Evolutionary conservation across 2,113 vertebrate genomes (phyloP), one percentile per base, ranked within the genome.

Genomic region (Tinamus guttatus): DNA sequence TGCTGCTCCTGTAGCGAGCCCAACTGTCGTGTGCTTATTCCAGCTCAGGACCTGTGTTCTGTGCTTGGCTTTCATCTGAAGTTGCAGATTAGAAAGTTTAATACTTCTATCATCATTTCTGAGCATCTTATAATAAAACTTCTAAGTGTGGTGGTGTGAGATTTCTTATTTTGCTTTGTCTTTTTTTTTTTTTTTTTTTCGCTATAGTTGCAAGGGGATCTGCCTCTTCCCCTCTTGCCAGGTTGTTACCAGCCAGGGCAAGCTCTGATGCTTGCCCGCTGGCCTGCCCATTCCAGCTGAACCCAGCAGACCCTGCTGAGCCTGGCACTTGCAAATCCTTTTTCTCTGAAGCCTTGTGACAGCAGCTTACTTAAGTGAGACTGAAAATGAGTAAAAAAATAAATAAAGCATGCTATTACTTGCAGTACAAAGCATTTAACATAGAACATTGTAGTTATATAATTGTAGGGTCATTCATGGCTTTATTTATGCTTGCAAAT

Each of bases 1-100:
- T 5, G 9, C 47, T 2, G 5, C n/a, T 9, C 47, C 8, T 3
- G 36, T 18, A 43, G 40, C 0, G 0, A 19, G 41, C 36, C 65
- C 19, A 79, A 41, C 58, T 47, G 13, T 28, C 24, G 32, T 36
- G 22, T 3, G n/a, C 81, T 2, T 32, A 30, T 22, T 81, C 19
- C 51, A 25, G 45, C 52, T 86, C 32, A 41, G 25, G 38, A 41
- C 38, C 30, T 69, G 14, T 51, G 47, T 45, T 91, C 64, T 18
- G 9, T 34, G n/a, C 27, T 47, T 18, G 49, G 34, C 47, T 83
- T 34, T 62, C 22, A 21, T 60, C 64, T 45, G 19, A 73, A 77
- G 49, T 19, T 73, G 34, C n/a, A 52, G 47, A 60, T 34, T 52
- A 22, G n/a, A 38, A 64, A 69, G 10, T 63, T 52, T 59, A 71